Percentiles rank a stretch among this genome's conserved stretches.
These are phyloP conservation scores for Chaetops frenatus DNA, from an alignment of 2,113 vertebrate genomes.

Conservation along the genomic window DNA sequence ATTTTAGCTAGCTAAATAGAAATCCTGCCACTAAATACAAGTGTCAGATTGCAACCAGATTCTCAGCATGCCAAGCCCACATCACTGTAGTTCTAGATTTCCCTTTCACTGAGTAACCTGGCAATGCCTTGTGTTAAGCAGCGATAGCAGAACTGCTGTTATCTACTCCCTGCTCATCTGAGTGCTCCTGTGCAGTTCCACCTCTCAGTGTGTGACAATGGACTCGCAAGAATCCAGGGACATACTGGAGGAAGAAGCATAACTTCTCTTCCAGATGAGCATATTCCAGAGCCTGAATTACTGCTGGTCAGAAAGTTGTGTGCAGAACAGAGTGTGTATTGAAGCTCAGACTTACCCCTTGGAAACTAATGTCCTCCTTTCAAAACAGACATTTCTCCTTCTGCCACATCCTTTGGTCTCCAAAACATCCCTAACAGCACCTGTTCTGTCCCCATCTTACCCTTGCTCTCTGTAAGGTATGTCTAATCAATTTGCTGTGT, in stretches of 20 bases:
- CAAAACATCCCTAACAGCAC: not conserved
- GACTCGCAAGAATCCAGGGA: accelerated
- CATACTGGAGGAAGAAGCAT: not conserved
- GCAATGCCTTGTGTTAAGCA: not conserved
- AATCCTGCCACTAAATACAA: constrained; percentile 2
- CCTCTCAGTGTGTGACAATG: not conserved
- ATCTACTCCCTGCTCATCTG: not conserved
- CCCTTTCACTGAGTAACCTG: not conserved
- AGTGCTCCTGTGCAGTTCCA: not conserved
- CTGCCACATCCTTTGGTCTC: not conserved
- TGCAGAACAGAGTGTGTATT: not conserved
- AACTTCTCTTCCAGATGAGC: not conserved
- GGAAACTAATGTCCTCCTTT: not conserved
- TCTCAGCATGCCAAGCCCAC: not conserved
- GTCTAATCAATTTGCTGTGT: not conserved
- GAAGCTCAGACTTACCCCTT: not conserved
- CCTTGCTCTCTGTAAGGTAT: not conserved
- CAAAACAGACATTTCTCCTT: not conserved
- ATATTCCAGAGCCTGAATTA: not conserved
- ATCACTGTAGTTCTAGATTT: not conserved
- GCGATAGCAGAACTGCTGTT: not conserved
- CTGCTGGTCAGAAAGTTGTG: not conserved
- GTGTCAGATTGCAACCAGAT: constrained; percentile 23
- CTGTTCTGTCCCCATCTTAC: not conserved
- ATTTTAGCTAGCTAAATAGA: constrained; percentile 2